Evolutionary conservation across 2,797 vertebrate genomes (phyloP), one percentile per base, ranked within the genome.

Genomic region (Brachymystax lenok): DNA sequence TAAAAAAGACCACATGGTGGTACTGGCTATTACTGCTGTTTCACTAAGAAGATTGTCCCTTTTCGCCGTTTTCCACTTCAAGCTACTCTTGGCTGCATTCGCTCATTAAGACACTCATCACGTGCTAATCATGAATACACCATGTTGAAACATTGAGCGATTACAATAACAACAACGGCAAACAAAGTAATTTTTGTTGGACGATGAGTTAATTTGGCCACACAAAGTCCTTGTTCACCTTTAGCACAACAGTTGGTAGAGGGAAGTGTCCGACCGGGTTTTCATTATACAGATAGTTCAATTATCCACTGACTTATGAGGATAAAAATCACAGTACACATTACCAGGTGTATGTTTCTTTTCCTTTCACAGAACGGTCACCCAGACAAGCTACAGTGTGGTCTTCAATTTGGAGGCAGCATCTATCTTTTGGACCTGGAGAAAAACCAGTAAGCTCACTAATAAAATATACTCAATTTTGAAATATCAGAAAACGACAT

Each of bases 391-490:
- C 88, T 98, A 85, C 84, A 74, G 74, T 90, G 95, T 71, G 92
- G 87, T 14, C 69, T 98, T 88, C 90, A 95, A 83, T 76, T 96
- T 52, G 93, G 93, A 7, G 95, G 93, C 24, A 81, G 67, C 0
- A 75, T 66, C 19, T 88, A 95, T 46, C 73, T 95, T 13, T 79
- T 98, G 90, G 95, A 98, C 80, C 91, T 99, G 91, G 90, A 94
- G 79, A 96, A 95, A 80, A 97, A 96, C 80, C 92, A 93, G 97
- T 98, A 90, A 96, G 95, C 87, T 5, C 1, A 27, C 71, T 51
- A 10, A 56, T 71, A 30, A n/a, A n/a, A 21, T 19, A 59, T 12
- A 59, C n/a, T 59, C n/a, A 2, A 7, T n/a, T 59, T 59, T 19
- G 4, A 59, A 59, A 59, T 59, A 59, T 59, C 17, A 3, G 54